Evolutionary conservation across 2,113 vertebrate species (phyloP).

Genomic region (Hylia prasina): DNA sequence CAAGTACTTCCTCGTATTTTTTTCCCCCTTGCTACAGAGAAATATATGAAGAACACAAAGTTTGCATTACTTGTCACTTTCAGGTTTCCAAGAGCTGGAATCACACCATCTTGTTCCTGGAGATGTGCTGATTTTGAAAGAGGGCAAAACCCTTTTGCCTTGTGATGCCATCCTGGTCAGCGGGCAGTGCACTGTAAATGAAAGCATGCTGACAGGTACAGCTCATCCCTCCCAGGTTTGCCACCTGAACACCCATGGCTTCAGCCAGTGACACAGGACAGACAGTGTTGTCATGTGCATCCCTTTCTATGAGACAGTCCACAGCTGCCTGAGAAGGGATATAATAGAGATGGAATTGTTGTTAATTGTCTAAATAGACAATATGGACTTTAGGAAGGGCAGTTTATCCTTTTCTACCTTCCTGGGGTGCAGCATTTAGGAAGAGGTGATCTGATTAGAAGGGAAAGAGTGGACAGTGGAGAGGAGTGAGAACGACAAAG

Average conservation of each 20-base stretch:
- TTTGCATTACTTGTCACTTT: background rate
- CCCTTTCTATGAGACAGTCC: background rate
- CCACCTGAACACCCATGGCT: background rate
- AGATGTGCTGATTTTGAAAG: slow-evolving; percentile 70
- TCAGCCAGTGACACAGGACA: background rate
- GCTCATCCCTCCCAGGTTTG: background rate
- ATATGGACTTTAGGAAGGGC: background rate
- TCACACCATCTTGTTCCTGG: slow-evolving; percentile 76
- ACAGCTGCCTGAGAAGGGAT: background rate
- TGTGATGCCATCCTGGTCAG: slow-evolving; percentile 77
- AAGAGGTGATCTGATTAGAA: background rate
- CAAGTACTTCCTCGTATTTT: background rate
- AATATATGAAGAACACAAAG: background rate
- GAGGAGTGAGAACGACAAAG: background rate
- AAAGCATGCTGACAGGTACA: slow-evolving; percentile 81
- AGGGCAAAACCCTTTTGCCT: slow-evolving; percentile 65
- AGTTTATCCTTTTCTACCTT: background rate
- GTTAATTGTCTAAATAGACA: background rate
- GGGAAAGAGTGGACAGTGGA: background rate
- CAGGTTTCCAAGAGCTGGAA: slow-evolving; percentile 68
- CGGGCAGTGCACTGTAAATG: slow-evolving; percentile 74
- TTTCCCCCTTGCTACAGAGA: background rate
- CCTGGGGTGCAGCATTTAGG: background rate
- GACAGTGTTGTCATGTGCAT: background rate
- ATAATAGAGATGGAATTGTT: background rate